Evolutionary conservation across 1,140 invertebrate species (phyloP).

Genomic region (Eumaeus atala): DNA sequence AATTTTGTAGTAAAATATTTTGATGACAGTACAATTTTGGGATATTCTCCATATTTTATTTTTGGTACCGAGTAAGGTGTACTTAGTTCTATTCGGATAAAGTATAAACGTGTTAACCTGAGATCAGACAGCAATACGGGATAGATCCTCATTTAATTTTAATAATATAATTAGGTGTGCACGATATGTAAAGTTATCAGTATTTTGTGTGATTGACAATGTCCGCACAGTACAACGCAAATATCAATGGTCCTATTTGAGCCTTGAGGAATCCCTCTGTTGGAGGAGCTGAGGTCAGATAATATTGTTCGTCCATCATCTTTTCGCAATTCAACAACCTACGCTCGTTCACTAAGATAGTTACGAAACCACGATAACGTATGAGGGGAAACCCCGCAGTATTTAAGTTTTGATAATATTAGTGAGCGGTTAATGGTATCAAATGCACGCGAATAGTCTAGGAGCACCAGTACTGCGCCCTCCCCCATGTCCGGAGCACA

Average conservation of each 20-base stretch:
- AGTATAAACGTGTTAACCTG: no score
- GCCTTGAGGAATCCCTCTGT: neutral
- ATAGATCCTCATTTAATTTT: no score
- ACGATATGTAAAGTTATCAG: no score
- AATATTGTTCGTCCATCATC: neutral
- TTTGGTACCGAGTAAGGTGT: no score
- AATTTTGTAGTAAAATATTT: no score
- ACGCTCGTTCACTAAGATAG: neutral
- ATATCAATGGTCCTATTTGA: neutral
- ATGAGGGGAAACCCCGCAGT: neutral
- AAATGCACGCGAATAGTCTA: neutral
- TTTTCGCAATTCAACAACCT: conserved; percentile 1
- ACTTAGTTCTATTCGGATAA: no score
- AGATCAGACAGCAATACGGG: no score
- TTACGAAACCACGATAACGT: neutral
- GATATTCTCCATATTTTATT: no score
- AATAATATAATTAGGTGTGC: no score
- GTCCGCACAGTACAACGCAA: no score
- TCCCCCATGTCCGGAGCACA: conserved; percentile 9
- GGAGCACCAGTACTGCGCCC: neutral
- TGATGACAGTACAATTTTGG: no score
- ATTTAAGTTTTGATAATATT: neutral
- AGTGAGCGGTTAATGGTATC: neutral
- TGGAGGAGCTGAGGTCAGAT: neutral
- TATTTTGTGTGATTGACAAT: no score